These are phyloP conservation scores for Struthidea cinerea DNA, from an alignment of 2,113 vertebrate species.

Conservation along the genomic window DNA sequence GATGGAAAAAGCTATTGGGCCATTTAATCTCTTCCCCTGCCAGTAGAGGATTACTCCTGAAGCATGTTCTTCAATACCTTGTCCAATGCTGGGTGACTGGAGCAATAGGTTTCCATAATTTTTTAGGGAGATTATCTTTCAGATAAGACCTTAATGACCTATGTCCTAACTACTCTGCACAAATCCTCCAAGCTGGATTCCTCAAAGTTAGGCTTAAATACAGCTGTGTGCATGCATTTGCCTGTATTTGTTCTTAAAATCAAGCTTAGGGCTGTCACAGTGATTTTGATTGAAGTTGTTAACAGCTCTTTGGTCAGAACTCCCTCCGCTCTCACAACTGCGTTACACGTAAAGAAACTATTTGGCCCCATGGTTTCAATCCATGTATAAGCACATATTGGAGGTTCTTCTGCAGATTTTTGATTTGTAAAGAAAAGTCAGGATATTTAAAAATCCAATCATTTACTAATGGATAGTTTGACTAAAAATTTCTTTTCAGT, in stretches of 20 bases:
- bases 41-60: conserved; percentile 55
- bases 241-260: conserved; percentile 6
- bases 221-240: conserved; percentile 44
- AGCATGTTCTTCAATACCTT: conserved; percentile 50
- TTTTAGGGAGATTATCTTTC: conserved; percentile 65
- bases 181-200: conserved; percentile 28
- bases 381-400: fast-evolving
- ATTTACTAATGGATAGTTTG: not conserved
- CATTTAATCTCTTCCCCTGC: conserved; percentile 61
- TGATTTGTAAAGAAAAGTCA: not conserved
- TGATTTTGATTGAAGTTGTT: not conserved
- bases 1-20: conserved; percentile 53
- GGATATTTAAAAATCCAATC: not conserved
- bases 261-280: not conserved
- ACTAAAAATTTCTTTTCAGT: not conserved
- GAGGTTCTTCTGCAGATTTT: not conserved
- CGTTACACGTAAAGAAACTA: not conserved
- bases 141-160: conserved; percentile 42
- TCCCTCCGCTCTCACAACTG: not conserved
- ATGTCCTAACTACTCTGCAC: conserved; percentile 21
- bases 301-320: not conserved
- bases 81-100: conserved; percentile 28
- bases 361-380: not conserved
- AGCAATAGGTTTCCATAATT: conserved; percentile 41
- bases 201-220: conserved; percentile 36